Percentiles rank a stretch among this genome's conserved stretches.
These are phyloP conservation scores for Xylophagus ater DNA, from an alignment of 2,888 invertebrate genomes.

Conservation along the genomic window DNA sequence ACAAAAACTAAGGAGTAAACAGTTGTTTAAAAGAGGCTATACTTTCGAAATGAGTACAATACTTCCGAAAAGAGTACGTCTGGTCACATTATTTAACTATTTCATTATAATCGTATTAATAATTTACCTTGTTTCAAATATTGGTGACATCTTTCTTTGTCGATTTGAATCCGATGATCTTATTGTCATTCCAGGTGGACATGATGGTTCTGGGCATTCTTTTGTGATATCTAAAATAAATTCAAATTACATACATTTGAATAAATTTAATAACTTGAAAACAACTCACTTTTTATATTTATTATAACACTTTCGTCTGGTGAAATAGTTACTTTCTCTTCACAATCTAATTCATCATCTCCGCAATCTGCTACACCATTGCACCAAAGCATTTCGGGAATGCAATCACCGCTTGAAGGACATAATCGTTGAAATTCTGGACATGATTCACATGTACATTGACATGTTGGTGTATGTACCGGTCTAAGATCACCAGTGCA, in stretches of 20 bases:
- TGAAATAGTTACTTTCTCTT: too few relatives aligned
- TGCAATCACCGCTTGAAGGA: constrained; percentile 61
- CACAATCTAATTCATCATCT: constrained; percentile 66
- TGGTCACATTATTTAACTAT: too few relatives aligned
- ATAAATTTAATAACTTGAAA: too few relatives aligned
- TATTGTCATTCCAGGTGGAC: constrained; percentile 42
- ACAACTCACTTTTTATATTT: too few relatives aligned
- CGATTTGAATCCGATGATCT: constrained; percentile 35
- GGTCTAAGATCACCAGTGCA: constrained; percentile 49
- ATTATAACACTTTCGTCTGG: too few relatives aligned
- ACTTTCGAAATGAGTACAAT: too few relatives aligned
- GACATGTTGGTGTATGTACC: constrained; percentile 50
- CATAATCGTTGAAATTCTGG: constrained; percentile 54
- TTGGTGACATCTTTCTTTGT: constrained; percentile 37
- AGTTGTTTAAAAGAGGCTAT: too few relatives aligned
- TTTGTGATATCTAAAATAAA: constrained; percentile 24
- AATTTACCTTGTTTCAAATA: constrained; percentile 35
- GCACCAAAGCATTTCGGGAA: constrained; percentile 62
- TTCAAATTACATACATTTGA: too few relatives aligned
- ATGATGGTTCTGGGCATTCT: constrained; percentile 40
- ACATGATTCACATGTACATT: constrained; percentile 64
- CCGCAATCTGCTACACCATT: constrained; percentile 71
- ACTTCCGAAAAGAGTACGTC: too few relatives aligned
- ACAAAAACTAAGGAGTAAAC: too few relatives aligned
- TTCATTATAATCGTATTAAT: neutral